These are phyloP conservation scores for Leucoptera coffeella DNA, from an alignment of 2,888 invertebrate species.

Conservation along the genomic window DNA sequence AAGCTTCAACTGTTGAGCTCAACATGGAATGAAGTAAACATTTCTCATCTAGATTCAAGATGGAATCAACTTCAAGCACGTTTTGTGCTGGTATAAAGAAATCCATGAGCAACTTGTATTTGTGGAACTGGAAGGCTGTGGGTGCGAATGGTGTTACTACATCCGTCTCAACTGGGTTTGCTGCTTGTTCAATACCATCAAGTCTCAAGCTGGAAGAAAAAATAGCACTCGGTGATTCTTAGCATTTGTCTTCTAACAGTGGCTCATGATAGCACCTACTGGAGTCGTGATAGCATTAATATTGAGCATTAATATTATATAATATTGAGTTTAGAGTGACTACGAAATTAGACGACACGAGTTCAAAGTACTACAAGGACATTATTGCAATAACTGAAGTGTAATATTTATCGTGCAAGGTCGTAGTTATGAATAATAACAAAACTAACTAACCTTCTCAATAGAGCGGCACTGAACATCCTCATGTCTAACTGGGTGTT, in stretches of 20 bases:
- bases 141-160: constrained; percentile 52
- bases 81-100: constrained; percentile 49
- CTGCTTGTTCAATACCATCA: constrained; percentile 54
- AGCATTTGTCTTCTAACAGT: too few species aligned
- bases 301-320: too few species aligned
- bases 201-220: constrained; percentile 43
- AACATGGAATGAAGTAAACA: constrained; percentile 49
- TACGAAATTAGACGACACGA: too few species aligned
- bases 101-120: constrained; percentile 54
- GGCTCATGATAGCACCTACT: too few species aligned
- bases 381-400: too few species aligned
- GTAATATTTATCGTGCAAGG: too few species aligned
- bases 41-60: constrained; percentile 33
- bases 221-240: too few species aligned
- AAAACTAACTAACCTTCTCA: constrained; percentile 41
- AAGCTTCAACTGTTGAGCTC: constrained; percentile 51
- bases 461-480: constrained; percentile 44
- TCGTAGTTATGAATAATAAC: constrained; percentile 1
- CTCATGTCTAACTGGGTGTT: constrained; percentile 48
- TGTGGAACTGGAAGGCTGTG: constrained; percentile 52
- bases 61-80: constrained; percentile 22
- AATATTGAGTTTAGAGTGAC: too few species aligned
- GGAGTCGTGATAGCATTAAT: too few species aligned
- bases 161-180: constrained; percentile 33
- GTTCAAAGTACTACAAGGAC: too few species aligned